Evolutionary conservation across 2,888 invertebrate species (phyloP).

Genomic region (Noctuana brunneofusca): DNA sequence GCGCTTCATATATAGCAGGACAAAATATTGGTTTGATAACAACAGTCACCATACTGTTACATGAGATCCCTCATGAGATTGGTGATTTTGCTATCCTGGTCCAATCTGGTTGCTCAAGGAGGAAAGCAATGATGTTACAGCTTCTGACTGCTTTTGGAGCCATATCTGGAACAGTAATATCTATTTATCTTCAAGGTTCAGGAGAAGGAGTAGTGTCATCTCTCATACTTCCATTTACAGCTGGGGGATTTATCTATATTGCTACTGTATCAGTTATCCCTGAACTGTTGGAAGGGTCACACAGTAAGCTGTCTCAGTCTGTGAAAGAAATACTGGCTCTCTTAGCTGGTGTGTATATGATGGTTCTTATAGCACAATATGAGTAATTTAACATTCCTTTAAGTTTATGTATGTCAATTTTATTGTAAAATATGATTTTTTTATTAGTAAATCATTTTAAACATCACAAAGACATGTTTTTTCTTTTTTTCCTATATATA

Average conservation of each 20-base stretch:
- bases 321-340: slow-evolving; percentile 95
- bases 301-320: slow-evolving; percentile 92
- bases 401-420: slow-evolving; percentile 37
- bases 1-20: slow-evolving; percentile 97
- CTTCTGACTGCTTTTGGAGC: slow-evolving; percentile 97
- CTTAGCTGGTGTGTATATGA: slow-evolving; percentile 95
- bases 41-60: slow-evolving; percentile 96
- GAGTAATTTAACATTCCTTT: slow-evolving; percentile 52
- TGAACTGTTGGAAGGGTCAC: slow-evolving; percentile 95
- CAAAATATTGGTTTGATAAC: slow-evolving; percentile 93
- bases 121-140: slow-evolving; percentile 97
- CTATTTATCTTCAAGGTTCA: slow-evolving; percentile 91
- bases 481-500: neutral
- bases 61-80: slow-evolving; percentile 99
- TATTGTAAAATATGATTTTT: slow-evolving; percentile 21
- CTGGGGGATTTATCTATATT: slow-evolving; percentile 99
- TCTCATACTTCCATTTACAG: slow-evolving; percentile 98
- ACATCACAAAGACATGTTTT: slow-evolving; percentile 44
- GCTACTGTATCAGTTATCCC: slow-evolving; percentile 99
- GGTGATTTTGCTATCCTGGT: slow-evolving; percentile 99
- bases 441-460: slow-evolving; percentile 38
- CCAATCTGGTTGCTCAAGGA: slow-evolving; percentile 96
- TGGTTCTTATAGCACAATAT: slow-evolving; percentile 95
- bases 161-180: slow-evolving; percentile 94
- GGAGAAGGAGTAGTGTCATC: slow-evolving; percentile 87